These are phyloP conservation scores for Tachyglossus aculeatus DNA, from an alignment of 2,797 vertebrate species.

Conservation along the genomic window DNA sequence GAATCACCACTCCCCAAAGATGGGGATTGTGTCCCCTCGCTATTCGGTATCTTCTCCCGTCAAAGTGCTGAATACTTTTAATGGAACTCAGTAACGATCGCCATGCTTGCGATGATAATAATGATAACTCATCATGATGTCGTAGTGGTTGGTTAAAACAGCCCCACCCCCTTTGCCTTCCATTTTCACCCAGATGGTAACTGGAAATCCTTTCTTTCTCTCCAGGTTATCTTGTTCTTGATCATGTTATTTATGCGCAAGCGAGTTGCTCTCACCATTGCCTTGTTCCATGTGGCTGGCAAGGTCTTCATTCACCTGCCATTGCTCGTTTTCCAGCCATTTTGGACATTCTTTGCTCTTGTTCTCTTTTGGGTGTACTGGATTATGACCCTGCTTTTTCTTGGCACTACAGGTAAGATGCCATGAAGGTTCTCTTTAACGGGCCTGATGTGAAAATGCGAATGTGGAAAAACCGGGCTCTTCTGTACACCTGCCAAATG, in stretches of 20 bases:
- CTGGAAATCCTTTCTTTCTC: slow-evolving; percentile 1
- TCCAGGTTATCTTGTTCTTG: slow-evolving; percentile 88
- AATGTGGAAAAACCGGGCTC: background rate
- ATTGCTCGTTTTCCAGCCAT: slow-evolving; percentile 92
- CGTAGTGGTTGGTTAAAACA: background rate
- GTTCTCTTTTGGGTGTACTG: slow-evolving; percentile 95
- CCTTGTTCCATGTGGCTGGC: slow-evolving; percentile 95
- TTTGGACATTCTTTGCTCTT: slow-evolving; percentile 93
- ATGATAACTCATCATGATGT: too few species aligned
- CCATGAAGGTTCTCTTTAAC: background rate
- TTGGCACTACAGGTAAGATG: slow-evolving; percentile 89
- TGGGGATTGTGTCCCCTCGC: too few species aligned
- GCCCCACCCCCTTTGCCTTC: background rate
- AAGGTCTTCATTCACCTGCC: slow-evolving; percentile 96
- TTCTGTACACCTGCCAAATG: background rate
- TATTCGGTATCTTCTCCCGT: too few species aligned
- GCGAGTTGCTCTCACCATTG: slow-evolving; percentile 92
- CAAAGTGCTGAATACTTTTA: too few species aligned
- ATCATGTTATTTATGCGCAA: slow-evolving; percentile 97
- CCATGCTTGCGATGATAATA: too few species aligned
- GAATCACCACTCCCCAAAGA: too few species aligned
- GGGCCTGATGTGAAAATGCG: background rate
- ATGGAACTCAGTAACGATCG: too few species aligned
- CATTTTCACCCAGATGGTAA: slow-evolving; percentile 19
- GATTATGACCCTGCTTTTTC: slow-evolving; percentile 92